phyloP scores from a whole-genome alignment of 2,888 invertebrate genomes.

The Parnassius orleans region DNA sequence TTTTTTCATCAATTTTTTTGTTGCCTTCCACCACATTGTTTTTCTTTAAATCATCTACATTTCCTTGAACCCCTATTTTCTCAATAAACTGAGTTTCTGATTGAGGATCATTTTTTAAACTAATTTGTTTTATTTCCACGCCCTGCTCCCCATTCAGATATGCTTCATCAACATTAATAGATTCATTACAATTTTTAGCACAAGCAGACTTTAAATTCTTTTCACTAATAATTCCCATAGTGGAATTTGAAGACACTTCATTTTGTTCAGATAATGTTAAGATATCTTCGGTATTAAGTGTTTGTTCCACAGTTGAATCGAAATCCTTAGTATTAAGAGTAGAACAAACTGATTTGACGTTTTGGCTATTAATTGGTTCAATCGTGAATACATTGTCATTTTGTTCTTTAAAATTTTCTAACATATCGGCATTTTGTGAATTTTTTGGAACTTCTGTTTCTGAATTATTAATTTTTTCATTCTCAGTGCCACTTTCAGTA shows the following conservation, averaged over 20 bases:
- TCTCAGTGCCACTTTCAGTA: constrained; percentile 9
- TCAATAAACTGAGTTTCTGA: constrained; percentile 14
- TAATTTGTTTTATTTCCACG: too few relatives aligned
- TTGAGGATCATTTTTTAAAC: too few relatives aligned
- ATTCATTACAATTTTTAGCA: not conserved
- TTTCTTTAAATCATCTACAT: constrained; percentile 19
- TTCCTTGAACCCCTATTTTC: constrained; percentile 23
- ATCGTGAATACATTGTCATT: not conserved
- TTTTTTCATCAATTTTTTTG: constrained; percentile 2
- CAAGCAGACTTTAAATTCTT: not conserved
- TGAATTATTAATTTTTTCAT: not conserved
- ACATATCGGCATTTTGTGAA: not conserved
- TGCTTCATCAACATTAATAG: too few relatives aligned
- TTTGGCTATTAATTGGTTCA: not conserved
- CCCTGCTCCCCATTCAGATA: too few relatives aligned
- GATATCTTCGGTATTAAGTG: not conserved
- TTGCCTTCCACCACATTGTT: constrained; percentile 14
- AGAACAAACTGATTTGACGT: not conserved
- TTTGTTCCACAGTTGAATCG: not conserved
- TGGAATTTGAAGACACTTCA: not conserved
- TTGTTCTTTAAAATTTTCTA: not conserved
- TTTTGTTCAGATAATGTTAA: not conserved
- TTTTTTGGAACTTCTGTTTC: not conserved
- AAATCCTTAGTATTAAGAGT: not conserved
- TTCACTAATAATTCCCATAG: not conserved